Conservation (phyloP, 2,113 vertebrate species). For the Erpornis zantholeuca region DNA sequence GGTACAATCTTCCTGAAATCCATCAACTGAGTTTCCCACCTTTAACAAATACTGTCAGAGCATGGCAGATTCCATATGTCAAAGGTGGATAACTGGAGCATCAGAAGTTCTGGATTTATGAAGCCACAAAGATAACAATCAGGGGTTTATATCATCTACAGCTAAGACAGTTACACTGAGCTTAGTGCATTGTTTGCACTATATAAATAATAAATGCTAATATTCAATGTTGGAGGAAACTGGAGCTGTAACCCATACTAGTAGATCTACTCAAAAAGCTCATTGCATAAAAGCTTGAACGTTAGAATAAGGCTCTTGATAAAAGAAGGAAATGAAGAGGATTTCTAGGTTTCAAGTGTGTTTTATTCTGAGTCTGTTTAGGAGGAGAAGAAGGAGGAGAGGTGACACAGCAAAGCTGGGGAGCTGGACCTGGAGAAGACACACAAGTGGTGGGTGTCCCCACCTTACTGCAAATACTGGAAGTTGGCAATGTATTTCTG, state of each 20-base stretch:
- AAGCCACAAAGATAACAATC: not conserved
- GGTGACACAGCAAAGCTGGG: not conserved
- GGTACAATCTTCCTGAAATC: not conserved
- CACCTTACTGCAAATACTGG: not conserved
- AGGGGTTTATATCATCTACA: not conserved
- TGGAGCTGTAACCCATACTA: not conserved
- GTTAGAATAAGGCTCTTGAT: not conserved
- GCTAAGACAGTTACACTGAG: not conserved
- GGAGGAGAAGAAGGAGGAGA: no score
- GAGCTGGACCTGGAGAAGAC: not conserved
- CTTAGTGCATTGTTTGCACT: not conserved
- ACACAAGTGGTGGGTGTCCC: not conserved
- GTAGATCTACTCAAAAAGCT: not conserved
- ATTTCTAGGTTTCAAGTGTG: not conserved
- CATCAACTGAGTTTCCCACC: not conserved
- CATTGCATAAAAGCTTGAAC: not conserved
- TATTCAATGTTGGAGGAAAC: not conserved
- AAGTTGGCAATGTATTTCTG: not conserved
- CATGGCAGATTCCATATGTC: not conserved
- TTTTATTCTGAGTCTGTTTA: not conserved
- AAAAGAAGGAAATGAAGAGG: not conserved
- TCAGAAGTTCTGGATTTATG: not conserved
- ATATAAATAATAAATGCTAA: slow-evolving; percentile 6
- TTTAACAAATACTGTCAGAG: not conserved
- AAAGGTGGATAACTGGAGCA: not conserved